These are phyloP conservation scores for Karalla daura DNA, from an alignment of 2,797 vertebrate species.

Conservation along the genomic window DNA sequence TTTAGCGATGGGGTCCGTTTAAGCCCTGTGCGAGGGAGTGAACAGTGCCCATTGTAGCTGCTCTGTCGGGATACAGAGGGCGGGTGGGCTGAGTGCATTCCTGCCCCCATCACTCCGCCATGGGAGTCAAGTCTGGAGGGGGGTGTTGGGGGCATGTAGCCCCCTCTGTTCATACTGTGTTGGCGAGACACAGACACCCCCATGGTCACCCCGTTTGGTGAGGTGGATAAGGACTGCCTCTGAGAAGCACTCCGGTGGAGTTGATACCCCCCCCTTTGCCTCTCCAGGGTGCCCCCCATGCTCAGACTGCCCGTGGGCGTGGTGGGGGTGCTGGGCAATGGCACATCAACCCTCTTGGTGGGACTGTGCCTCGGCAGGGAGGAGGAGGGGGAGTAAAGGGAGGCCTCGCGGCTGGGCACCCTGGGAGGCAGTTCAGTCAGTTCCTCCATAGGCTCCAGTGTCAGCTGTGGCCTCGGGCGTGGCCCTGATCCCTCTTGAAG, in stretches of 20 bases:
- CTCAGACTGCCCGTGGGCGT: conserved; percentile 90
- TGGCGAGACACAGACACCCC: conserved; percentile 95
- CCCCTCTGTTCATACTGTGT: conserved; percentile 94
- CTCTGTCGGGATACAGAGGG: conserved; percentile 93
- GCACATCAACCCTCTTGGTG: conserved; percentile 97
- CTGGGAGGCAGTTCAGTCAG: conserved; percentile 94
- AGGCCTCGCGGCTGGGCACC: conserved; percentile 96
- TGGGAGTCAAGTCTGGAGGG: conserved; percentile 98
- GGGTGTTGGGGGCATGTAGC: conserved; percentile 89
- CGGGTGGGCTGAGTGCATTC: conserved; percentile 84
- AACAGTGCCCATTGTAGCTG: conserved; percentile 95
- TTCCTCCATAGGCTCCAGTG: conserved; percentile 94
- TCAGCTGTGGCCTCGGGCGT: conserved; percentile 90
- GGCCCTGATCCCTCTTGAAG: conserved; percentile 89
- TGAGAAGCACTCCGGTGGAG: conserved; percentile 97
- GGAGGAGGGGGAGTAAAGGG: conserved; percentile 96
- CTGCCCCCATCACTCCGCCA: conserved; percentile 88
- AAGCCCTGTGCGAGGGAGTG: conserved; percentile 94
- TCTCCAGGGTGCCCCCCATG: conserved; percentile 91
- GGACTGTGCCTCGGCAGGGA: conserved; percentile 97
- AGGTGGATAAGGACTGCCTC: conserved; percentile 95
- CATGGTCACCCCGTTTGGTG: conserved; percentile 94
- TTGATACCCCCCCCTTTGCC: conserved; percentile 87
- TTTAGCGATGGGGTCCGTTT: conserved; percentile 98
- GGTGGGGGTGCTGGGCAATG: conserved; percentile 89